Evolutionary conservation across 1,140 invertebrate genomes (phyloP), one percentile per base, ranked within the genome.

Genomic region (Pseudomyrmex gracilis): DNA sequence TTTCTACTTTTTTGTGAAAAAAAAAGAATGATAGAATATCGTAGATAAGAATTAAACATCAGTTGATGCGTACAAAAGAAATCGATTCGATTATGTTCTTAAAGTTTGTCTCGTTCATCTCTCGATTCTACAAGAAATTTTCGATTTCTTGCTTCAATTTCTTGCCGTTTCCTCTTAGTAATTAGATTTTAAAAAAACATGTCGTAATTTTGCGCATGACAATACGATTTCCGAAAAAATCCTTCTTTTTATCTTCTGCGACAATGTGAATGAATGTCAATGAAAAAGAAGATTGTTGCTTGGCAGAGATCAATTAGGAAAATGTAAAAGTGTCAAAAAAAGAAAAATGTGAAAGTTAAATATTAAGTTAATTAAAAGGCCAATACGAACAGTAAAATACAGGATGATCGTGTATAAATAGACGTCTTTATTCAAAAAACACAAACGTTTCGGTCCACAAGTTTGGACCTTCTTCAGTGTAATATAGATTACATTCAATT

Each of bases 231-330:
- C n/a, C 20, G 4, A 8, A 84, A 8, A 24, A 20, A 55, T 12
- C n/a, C n/a, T n/a, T 17, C 43, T 66, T 55, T 67, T 45, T 0
- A 43, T 34, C 20, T 20, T 55, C 73, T 51, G 2, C 15, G 64
- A 45, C n/a, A n/a, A n/a, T 55, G 20, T 10, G 10, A 34, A 67
- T 82, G 66, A 82, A 85, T 82, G 24, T 55, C 53, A 73, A 80
- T 34, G 43, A 55, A 60, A 58, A 74, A 68, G 45, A 77, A 20
- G n/a, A 24, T n/a, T 20, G 47, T 77, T 43, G 34, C n/a, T n/a
- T n/a, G n/a, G n/a, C n/a, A 22, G 22, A 71, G 58, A 78, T 73
- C 58, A 78, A 57, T 68, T 78, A 78, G 60, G 17, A 64, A 73
- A 84, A 89, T 85, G 22, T 85, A 13, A 67, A 85, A 80, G n/a